phyloP scores from a whole-genome alignment of 1,140 invertebrate genomes.

The Nephila pilipes region DNA sequence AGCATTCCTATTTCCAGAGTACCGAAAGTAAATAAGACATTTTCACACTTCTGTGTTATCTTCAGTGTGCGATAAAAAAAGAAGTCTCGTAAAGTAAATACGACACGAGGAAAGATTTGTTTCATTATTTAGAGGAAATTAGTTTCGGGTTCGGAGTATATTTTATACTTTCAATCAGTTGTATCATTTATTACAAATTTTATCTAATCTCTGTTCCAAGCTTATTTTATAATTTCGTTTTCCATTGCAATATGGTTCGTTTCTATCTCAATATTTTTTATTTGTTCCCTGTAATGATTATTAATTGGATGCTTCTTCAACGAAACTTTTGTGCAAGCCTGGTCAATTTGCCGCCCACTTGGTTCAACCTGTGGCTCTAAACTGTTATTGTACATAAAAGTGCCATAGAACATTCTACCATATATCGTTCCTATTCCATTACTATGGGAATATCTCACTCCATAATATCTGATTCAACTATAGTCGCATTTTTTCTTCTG shows the following conservation, averaged over 20 bases:
- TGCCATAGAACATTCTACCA: no score
- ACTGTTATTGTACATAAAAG: no score
- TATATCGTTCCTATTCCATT: no score
- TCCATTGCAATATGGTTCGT: not conserved
- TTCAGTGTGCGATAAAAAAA: not conserved
- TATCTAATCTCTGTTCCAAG: not conserved
- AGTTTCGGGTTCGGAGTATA: not conserved
- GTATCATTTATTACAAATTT: not conserved
- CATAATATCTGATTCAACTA: no score
- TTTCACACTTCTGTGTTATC: slow-evolving; percentile 39
- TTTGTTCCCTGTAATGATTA: no score
- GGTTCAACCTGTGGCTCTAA: no score
- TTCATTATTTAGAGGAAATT: slow-evolving; percentile 18
- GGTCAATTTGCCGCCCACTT: no score
- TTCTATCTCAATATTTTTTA: not conserved
- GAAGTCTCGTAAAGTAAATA: not conserved
- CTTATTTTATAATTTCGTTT: not conserved
- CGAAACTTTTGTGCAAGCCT: no score
- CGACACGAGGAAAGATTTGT: slow-evolving; percentile 24
- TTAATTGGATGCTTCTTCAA: no score
- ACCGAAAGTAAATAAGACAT: slow-evolving; percentile 40
- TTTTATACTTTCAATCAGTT: not conserved
- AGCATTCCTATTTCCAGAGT: not conserved
- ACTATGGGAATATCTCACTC: no score
- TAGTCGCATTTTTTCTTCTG: no score